Conservation (phyloP, 2,797 vertebrate species). For the Harpagifer antarcticus region DNA sequence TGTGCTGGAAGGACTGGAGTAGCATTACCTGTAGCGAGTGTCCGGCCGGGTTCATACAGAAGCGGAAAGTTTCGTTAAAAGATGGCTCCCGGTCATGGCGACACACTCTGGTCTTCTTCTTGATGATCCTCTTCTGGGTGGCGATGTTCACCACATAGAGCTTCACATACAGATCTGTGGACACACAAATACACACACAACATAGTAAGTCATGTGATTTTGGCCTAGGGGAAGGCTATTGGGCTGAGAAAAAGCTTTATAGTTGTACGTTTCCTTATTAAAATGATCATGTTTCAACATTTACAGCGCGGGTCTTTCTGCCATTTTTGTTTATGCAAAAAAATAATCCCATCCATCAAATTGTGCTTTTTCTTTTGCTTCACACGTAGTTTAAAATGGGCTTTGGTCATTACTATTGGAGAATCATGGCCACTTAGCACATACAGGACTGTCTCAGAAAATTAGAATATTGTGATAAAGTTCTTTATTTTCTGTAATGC, state of each 20-base stretch:
- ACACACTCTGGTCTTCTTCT: constrained; percentile 99
- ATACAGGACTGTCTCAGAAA: too few relatives aligned
- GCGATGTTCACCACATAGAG: constrained; percentile 97
- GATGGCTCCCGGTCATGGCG: constrained; percentile 97
- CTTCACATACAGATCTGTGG: constrained; percentile 96
- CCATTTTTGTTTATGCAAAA: neutral
- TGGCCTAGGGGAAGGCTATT: neutral
- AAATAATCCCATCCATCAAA: neutral
- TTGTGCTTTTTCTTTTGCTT: neutral
- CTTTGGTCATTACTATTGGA: neutral
- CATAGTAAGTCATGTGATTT: neutral
- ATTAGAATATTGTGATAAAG: too few relatives aligned
- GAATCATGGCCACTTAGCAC: neutral
- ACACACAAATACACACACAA: constrained; percentile 18
- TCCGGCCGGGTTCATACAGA: constrained; percentile 95
- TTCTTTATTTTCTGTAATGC: too few relatives aligned
- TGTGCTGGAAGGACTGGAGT: neutral
- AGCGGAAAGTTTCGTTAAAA: constrained; percentile 98
- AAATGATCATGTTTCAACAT: too few relatives aligned
- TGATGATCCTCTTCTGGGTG: constrained; percentile 98
- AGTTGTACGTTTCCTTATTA: too few relatives aligned
- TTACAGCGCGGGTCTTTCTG: too few relatives aligned
- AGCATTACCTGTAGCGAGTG: constrained; percentile 94
- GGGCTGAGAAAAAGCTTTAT: too few relatives aligned
- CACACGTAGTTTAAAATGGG: neutral